Evolutionary conservation across 2,113 vertebrate genomes (phyloP), one percentile per base, ranked within the genome.

Genomic region (Tragelaphus strepsiceros): DNA sequence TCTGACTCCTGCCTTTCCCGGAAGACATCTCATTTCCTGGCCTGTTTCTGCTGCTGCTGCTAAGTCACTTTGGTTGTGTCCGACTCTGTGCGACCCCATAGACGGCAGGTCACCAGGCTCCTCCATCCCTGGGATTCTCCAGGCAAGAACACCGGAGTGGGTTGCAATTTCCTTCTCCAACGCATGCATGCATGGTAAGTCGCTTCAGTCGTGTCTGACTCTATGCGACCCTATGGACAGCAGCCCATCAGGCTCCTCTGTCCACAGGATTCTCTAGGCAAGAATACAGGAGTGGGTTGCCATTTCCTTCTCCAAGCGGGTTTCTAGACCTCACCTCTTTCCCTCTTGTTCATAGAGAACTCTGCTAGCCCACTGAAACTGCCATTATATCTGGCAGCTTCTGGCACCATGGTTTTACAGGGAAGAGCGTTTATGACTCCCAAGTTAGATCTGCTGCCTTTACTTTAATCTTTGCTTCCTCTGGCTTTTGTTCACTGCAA

Each of bases 71-170:
- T 0, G 2, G 64, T 67, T 2, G 1, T 67, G 64, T 67, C 64
- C 0, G 0, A 21, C n/a, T 67, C 17, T 67, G 4, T 12, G 67
- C 0, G 9, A 11, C 64, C n/a, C n/a, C 17, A 35, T 35, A 35
- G 64, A 11, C 0, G 0, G 64, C 64, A 67, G 64, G n/a, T 17
- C 32, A 35, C 64, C 64, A n/a, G 4, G 16, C 32, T 19, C 64
- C 64, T 2, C 17, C 0, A 0, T 67, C 64, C 17, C 32, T 19
- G 64, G 32, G 32, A 19, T 67, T n/a, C 32, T 67, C 64, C 32
- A 67, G 32, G 32, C 62, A 2, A 67, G 62, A 67, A 9, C 0
- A n/a, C 32, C 8, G 62, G 16, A n/a, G 62, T n/a, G 3, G 62
- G 32, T 19, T 67, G 32, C 62, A 16, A n/a, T 67, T 67, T 67